Base-by-base conservation (phyloP, 2,113 vertebrate genomes). In the Gallinago media region DNA sequence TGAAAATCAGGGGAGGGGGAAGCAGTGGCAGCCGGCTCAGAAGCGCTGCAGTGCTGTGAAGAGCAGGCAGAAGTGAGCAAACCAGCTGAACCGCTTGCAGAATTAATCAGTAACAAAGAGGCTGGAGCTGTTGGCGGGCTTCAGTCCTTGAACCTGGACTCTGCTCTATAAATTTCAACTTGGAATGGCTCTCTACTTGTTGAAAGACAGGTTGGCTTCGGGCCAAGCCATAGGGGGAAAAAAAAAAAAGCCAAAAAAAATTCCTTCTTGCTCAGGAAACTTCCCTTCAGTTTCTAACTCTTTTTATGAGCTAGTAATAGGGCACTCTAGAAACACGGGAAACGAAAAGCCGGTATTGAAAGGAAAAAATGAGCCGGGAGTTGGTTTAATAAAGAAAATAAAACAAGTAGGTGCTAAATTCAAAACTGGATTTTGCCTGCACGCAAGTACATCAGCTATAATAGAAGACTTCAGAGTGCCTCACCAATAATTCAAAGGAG, bases 61-160 rank as follows among this genome's bases (percentile, higher is more conserved):
- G 42, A 91, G 91, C 74, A 44, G 88, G 80, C 85, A 93, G 85
- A 75, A 92, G 94, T 89, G 92, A 95, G 93, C 85, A 97, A 97
- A 97, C 97, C 94, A 95, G 97, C 93, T 95, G 92, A 97, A 97
- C 97, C 17, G 79, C 96, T 97, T 75, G 96, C 96, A 96, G 95
- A 96, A 97, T 96, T 97, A 97, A 97, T 98, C 95, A 97, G 97
- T 97, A 98, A 98, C 97, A 97, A 97, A 97, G 97, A 96, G 91
- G 93, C 87, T 87, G 89, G 96, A 96, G 83, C 94, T 95, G 92
- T 94, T 97, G 75, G 97, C 96, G 90, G 97, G 94, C 97, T 98
- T 94, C 97, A 96, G 98, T 96, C 98, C 98, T 98, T 98, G 98
- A 98, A 98, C 98, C 97, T 98, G 97, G 97, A 98, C 98, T 97